Evolutionary conservation across 2,113 vertebrate genomes (phyloP).

Genomic region (human): GRCh38 chr19:38555001-38555500

Average conservation of each 20-base stretch:
- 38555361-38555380: not conserved
- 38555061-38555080: not conserved
- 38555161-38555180: too few relatives aligned
- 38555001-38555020: conserved; percentile 41
- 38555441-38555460: too few relatives aligned
- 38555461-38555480: not conserved
- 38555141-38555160: not conserved
- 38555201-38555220: too few relatives aligned
- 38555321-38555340: not conserved
- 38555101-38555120: not conserved
- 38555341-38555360: not conserved
- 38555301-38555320: not conserved
- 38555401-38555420: not conserved
- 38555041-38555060: not conserved
- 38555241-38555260: too few relatives aligned
- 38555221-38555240: too few relatives aligned
- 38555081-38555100: not conserved
- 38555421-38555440: too few relatives aligned
- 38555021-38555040: not conserved
- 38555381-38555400: not conserved
- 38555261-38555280: too few relatives aligned
- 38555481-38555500: not conserved
- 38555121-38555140: not conserved
- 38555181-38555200: too few relatives aligned
- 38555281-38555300: too few relatives aligned